Conservation (phyloP, 2,888 invertebrate species). For the Clostera curtula region DNA sequence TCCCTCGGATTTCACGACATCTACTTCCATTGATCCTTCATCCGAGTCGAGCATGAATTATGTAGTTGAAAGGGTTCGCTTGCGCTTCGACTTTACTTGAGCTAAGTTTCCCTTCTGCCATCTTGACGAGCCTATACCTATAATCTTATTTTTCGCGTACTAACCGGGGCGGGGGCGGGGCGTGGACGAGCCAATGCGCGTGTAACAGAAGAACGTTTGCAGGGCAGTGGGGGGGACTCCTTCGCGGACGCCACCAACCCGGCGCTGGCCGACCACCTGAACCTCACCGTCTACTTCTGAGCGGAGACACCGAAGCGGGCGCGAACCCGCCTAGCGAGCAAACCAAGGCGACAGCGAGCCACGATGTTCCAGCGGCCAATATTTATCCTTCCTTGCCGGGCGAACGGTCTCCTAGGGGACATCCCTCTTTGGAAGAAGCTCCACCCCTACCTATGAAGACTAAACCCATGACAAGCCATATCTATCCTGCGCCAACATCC, state of each 20-base stretch:
- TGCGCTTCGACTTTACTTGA: neutral
- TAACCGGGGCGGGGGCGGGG: constrained; percentile 4
- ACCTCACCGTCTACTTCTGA: constrained; percentile 83
- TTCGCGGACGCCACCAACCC: constrained; percentile 54
- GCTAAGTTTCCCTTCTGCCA: no score
- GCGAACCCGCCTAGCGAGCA: neutral
- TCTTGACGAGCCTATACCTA: no score
- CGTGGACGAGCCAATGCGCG: constrained; percentile 15
- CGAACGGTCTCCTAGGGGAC: neutral
- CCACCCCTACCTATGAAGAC: constrained; percentile 2
- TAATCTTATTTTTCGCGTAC: constrained; percentile 9
- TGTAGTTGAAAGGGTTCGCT: no score
- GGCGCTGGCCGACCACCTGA: constrained; percentile 73
- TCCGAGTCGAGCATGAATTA: no score
- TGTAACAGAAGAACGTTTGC: constrained; percentile 29
- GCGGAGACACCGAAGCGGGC: constrained; percentile 4
- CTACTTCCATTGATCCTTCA: no score
- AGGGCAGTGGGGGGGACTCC: constrained; percentile 43
- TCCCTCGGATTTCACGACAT: no score
- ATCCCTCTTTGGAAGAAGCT: neutral
- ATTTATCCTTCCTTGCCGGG: constrained; percentile 1
- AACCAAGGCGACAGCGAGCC: neutral
- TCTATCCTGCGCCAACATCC: constrained; percentile 6
- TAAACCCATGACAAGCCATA: constrained; percentile 4
- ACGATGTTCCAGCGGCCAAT: neutral